phyloP scores from a whole-genome alignment of 2,113 vertebrate species.

The Promerops cafer region DNA sequence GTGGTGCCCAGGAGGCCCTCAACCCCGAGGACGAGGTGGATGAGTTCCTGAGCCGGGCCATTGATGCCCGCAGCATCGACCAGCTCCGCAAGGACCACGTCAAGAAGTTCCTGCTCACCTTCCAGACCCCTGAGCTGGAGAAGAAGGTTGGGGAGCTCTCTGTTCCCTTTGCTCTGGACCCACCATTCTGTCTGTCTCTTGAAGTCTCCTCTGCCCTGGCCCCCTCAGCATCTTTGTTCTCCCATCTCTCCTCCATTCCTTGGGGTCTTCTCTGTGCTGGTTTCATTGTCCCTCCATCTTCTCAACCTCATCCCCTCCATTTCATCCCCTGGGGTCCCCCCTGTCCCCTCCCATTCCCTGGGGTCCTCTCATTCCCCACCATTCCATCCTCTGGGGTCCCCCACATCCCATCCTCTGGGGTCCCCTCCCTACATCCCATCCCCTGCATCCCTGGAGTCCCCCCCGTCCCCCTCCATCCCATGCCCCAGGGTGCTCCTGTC shows the following conservation, averaged over 20 bases:
- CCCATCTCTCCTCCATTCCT: neutral
- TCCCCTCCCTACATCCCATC: neutral
- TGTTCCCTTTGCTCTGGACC: neutral
- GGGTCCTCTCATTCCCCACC: too few relatives aligned
- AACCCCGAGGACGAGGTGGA: slow-evolving; percentile 96
- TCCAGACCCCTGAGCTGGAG: slow-evolving; percentile 91
- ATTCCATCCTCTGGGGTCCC: neutral
- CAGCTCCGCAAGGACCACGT: slow-evolving; percentile 95
- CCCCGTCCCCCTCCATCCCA: neutral
- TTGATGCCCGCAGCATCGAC: slow-evolving; percentile 93
- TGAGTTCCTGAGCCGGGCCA: slow-evolving; percentile 92
- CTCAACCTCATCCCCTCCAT: neutral
- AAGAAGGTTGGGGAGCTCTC: slow-evolving; percentile 82
- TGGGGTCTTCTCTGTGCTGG: neutral
- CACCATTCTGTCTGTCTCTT: fast-evolving
- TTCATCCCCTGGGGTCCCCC: neutral
- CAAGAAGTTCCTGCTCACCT: slow-evolving; percentile 93
- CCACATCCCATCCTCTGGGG: too few relatives aligned
- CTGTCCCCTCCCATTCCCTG: too few relatives aligned
- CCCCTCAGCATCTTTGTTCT: neutral
- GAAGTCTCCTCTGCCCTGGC: neutral
- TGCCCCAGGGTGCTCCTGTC: neutral
- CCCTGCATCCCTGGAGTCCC: neutral
- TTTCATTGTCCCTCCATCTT: neutral
- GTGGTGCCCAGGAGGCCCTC: slow-evolving; percentile 87